phyloP scores from a whole-genome alignment of 2,888 invertebrate species.

The Cyrtodaria siliqua region DNA sequence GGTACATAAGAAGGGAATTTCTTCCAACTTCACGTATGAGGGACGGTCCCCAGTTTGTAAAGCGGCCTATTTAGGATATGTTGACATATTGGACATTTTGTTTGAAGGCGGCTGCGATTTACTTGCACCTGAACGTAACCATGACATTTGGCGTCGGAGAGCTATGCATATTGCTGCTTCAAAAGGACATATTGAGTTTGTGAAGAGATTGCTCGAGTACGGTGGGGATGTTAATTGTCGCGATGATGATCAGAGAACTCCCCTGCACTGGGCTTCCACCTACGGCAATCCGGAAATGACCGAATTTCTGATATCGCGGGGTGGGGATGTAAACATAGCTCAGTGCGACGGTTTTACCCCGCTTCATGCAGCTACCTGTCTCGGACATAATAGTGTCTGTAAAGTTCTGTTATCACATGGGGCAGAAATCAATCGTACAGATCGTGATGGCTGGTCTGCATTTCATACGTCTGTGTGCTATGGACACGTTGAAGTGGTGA shows the following conservation, averaged over 20 bases:
- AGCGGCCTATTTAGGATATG: constrained; percentile 69
- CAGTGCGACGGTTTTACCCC: constrained; percentile 82
- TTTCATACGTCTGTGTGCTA: constrained; percentile 81
- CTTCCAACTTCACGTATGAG: constrained; percentile 68
- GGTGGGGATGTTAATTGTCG: constrained; percentile 75
- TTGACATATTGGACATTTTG: constrained; percentile 71
- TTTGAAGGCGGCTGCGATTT: constrained; percentile 75
- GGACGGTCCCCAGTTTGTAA: constrained; percentile 72
- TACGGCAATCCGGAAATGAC: constrained; percentile 69
- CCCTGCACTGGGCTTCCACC: constrained; percentile 80
- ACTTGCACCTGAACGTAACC: constrained; percentile 63
- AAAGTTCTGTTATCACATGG: constrained; percentile 71
- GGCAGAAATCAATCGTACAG: constrained; percentile 73
- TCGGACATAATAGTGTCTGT: constrained; percentile 73
- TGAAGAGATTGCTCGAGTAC: constrained; percentile 68
- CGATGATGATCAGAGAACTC: constrained; percentile 78
- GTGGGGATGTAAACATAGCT: constrained; percentile 73
- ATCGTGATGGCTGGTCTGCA: constrained; percentile 82
- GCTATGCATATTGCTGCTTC: constrained; percentile 81
- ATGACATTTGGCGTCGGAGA: constrained; percentile 76
- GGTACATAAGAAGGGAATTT: constrained; percentile 60
- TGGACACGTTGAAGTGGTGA: constrained; percentile 74
- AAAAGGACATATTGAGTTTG: constrained; percentile 70
- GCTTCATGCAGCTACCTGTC: constrained; percentile 80
- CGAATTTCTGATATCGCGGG: constrained; percentile 69